Percentiles rank a stretch among this genome's conserved stretches.
These are phyloP conservation scores for Pristionchus maxplancki DNA, from an alignment of 2,888 invertebrate genomes.

Conservation along the genomic window DNA sequence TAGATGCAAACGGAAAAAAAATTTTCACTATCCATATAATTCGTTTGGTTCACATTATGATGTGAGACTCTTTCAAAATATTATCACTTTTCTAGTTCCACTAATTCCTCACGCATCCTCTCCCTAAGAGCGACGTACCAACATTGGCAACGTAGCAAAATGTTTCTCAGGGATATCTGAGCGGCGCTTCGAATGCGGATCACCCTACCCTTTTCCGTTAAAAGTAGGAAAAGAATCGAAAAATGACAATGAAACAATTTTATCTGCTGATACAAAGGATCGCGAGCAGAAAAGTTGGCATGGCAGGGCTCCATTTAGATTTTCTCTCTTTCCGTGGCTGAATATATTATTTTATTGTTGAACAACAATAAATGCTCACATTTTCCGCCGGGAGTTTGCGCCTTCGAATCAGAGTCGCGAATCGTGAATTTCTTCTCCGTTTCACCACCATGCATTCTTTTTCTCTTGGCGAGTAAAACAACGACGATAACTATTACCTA, in stretches of 20 bases:
- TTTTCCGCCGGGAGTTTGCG: not conserved
- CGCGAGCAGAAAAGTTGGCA: not conserved
- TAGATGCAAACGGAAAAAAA: no score
- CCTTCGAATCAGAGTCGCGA: not conserved
- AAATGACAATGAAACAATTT: conserved; percentile 1
- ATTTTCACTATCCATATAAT: no score
- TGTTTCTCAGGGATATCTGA: no score
- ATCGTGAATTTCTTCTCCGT: not conserved
- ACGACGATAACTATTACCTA: not conserved
- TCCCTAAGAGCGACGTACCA: no score
- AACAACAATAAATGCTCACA: not conserved
- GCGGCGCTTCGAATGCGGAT: no score
- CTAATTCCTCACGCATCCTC: no score
- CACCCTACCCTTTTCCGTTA: no score
- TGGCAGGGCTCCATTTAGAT: not conserved
- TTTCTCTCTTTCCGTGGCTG: not conserved
- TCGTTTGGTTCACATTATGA: no score
- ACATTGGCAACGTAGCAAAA: no score
- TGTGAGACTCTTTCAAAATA: no score
- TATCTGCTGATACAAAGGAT: not conserved
- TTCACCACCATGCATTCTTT: not conserved
- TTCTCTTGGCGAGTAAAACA: not conserved
- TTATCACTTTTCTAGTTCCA: no score
- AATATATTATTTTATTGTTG: not conserved
- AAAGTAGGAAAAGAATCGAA: no score